These are phyloP conservation scores for Chrysoperla carnea DNA, from an alignment of 1,140 invertebrate genomes.

Conservation along the genomic window DNA sequence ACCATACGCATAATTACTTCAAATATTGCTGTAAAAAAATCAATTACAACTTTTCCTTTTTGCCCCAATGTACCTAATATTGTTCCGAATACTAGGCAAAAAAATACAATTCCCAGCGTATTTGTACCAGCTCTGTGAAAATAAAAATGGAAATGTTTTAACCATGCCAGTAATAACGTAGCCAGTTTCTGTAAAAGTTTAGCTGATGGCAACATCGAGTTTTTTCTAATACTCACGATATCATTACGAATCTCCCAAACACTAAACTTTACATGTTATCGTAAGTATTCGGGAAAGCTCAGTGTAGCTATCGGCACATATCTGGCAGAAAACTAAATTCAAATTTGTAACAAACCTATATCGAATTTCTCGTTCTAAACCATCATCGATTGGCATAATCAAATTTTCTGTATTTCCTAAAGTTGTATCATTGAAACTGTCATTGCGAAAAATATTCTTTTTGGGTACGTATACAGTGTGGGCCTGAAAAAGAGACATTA, in stretches of 20 bases:
- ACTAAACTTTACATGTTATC: too few species aligned
- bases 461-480: conserved; percentile 49
- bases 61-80: conserved; percentile 62
- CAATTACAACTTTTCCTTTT: conserved; percentile 55
- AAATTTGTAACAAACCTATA: too few species aligned
- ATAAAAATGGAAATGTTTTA: neutral
- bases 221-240: too few species aligned
- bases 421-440: neutral
- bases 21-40: conserved; percentile 70
- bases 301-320: too few species aligned
- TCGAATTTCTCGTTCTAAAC: neutral
- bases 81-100: conserved; percentile 72
- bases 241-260: too few species aligned
- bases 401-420: too few species aligned
- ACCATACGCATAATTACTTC: conserved; percentile 84
- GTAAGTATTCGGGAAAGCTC: too few species aligned
- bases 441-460: conserved; percentile 7
- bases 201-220: too few species aligned
- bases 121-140: conserved; percentile 57
- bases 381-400: neutral
- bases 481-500: conserved; percentile 24
- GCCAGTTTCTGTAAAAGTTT: too few species aligned
- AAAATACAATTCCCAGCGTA: conserved; percentile 75
- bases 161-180: too few species aligned
- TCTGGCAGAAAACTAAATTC: too few species aligned